These are phyloP conservation scores for Fundulus diaphanus DNA, from an alignment of 2,797 vertebrate species.

Conservation along the genomic window DNA sequence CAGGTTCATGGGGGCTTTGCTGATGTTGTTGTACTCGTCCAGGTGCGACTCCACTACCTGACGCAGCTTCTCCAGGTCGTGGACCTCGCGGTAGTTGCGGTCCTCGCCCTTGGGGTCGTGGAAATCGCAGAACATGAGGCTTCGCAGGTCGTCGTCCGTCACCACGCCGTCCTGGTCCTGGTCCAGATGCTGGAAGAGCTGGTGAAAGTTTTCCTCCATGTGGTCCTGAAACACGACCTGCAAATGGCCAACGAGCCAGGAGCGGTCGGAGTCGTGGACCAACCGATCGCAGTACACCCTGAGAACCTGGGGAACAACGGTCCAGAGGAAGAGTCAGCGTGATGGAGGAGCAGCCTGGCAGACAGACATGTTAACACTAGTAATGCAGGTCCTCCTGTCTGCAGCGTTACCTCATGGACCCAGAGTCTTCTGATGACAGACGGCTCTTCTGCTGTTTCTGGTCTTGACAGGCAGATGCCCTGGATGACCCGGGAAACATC, in stretches of 20 bases:
- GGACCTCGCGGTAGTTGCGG: conserved; percentile 85
- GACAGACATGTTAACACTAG: too few species aligned
- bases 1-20: conserved; percentile 91
- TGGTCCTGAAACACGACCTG: conserved; percentile 76
- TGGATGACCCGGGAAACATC: conserved; percentile 93
- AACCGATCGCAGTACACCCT: conserved; percentile 93
- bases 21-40: conserved; percentile 89
- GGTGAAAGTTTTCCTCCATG: conserved; percentile 82
- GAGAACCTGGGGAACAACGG: conserved; percentile 80
- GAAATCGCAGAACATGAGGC: conserved; percentile 95
- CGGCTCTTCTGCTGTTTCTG: conserved; percentile 84
- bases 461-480: conserved; percentile 89
- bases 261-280: conserved; percentile 84
- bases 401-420: conserved; percentile 88
- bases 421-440: conserved; percentile 87
- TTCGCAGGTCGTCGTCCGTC: conserved; percentile 89
- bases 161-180: conserved; percentile 84
- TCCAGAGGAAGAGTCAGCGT: conserved; percentile 1
- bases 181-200: conserved; percentile 85
- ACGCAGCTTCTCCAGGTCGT: conserved; percentile 79
- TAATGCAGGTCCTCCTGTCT: conserved; percentile 3
- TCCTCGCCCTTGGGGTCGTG: conserved; percentile 88
- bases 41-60: conserved; percentile 86
- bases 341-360: too few species aligned
- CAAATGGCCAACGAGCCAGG: conserved; percentile 86